These are phyloP conservation scores for Drosophila algonquin DNA, from an alignment of 2,888 invertebrate genomes.

Conservation along the genomic window DNA sequence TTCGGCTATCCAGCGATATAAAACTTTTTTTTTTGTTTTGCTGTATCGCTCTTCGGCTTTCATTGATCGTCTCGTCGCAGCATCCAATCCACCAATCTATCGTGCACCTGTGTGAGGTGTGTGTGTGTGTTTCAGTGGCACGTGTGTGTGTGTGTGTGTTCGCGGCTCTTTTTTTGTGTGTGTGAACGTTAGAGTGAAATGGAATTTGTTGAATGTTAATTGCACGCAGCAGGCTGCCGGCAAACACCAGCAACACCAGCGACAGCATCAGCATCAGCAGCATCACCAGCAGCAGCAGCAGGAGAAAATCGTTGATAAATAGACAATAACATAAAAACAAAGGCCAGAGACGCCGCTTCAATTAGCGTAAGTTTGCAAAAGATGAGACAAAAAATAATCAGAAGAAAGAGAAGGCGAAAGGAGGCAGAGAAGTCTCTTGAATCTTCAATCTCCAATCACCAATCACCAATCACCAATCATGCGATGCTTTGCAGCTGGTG, in stretches of 20 bases:
- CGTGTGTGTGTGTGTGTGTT: conserved; percentile 14
- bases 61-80: conserved; percentile 45
- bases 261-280: background rate
- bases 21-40: conserved; percentile 5
- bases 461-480: background rate
- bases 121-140: background rate
- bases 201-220: conserved; percentile 76
- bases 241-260: conserved; percentile 28
- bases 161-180: conserved; percentile 25
- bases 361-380: conserved; percentile 54
- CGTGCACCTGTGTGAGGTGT: conserved; percentile 13
- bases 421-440: background rate
- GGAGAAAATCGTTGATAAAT: conserved; percentile 65
- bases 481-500: background rate
- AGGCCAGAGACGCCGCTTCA: conserved; percentile 53
- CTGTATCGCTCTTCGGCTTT: conserved; percentile 14
- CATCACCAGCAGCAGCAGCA: conserved; percentile 22
- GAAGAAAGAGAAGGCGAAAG: background rate
- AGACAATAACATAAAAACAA: conserved; percentile 48
- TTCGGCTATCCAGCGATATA: conserved; percentile 11
- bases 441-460: background rate
- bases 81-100: conserved; percentile 33
- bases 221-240: conserved; percentile 61
- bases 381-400: conserved; percentile 16
- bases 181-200: conserved; percentile 62